phyloP scores from a whole-genome alignment of 2,113 vertebrate species.

The Epinephelus moara region DNA sequence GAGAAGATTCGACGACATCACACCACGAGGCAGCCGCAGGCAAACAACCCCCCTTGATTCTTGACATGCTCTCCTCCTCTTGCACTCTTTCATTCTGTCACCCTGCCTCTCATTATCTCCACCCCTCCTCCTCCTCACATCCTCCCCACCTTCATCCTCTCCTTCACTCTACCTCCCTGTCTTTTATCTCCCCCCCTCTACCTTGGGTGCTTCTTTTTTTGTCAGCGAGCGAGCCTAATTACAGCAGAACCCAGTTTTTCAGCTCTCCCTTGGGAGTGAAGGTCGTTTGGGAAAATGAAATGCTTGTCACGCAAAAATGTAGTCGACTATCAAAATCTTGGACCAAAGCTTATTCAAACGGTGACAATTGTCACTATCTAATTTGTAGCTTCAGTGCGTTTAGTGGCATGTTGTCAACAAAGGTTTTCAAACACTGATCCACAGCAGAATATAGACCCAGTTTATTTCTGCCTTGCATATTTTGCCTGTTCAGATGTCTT shows the following conservation, averaged over 20 bases:
- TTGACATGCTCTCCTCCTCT: conserved; percentile 68
- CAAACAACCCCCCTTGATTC: conserved; percentile 68
- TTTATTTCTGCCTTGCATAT: conserved; percentile 45
- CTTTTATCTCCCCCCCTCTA: conserved; percentile 58
- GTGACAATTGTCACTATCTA: conserved; percentile 56
- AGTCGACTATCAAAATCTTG: conserved; percentile 57
- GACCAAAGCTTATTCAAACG: conserved; percentile 65
- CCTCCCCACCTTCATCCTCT: conserved; percentile 61
- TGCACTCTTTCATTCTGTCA: conserved; percentile 72
- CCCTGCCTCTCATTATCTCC: conserved; percentile 75
- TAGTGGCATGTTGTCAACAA: conserved; percentile 59
- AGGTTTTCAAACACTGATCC: conserved; percentile 32
- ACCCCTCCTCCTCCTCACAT: conserved; percentile 51
- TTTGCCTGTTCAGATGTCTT: conserved; percentile 42
- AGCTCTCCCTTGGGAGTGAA: conserved; percentile 56
- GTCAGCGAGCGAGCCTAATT: conserved; percentile 68
- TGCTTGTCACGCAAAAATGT: conserved; percentile 62
- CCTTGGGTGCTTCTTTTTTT: conserved; percentile 60
- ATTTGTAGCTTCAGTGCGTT: conserved; percentile 67
- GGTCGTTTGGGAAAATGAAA: conserved; percentile 68
- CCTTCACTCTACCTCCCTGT: conserved; percentile 42
- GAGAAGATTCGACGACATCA: conserved; percentile 65
- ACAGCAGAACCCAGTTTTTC: conserved; percentile 61
- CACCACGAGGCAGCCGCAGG: conserved; percentile 66
- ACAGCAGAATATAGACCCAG: conserved; percentile 33